phyloP scores from a whole-genome alignment of 2,888 invertebrate species.

The Atrina japonica region DNA sequence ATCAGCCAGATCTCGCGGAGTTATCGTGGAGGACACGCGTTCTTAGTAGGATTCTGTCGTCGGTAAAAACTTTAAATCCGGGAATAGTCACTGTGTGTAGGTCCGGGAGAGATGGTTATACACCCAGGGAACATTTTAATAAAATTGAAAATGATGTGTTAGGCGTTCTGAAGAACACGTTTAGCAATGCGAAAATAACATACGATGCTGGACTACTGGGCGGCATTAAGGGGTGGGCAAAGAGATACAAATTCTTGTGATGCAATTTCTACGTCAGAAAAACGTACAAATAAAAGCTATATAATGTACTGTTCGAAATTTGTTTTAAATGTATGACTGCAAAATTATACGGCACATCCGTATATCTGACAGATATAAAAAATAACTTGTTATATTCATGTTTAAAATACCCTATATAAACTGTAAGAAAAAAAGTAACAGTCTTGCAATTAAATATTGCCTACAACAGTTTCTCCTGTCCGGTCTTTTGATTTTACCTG shows the following conservation, averaged over 20 bases:
- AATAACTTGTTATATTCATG: too few species aligned
- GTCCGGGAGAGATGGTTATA: constrained; percentile 76
- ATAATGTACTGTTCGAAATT: too few species aligned
- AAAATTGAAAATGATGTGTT: constrained; percentile 66
- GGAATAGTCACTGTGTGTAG: constrained; percentile 68
- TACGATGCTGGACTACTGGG: constrained; percentile 71
- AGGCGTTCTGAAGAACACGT: constrained; percentile 46
- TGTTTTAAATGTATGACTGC: too few species aligned
- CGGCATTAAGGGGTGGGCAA: constrained; percentile 68
- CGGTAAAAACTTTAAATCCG: constrained; percentile 49
- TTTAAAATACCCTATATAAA: too few species aligned
- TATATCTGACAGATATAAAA: too few species aligned
- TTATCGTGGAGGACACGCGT: constrained; percentile 45
- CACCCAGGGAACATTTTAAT: constrained; percentile 65
- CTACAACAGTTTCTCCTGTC: too few species aligned
- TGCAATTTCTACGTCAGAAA: too few species aligned
- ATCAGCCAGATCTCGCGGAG: constrained; percentile 55
- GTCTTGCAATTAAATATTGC: too few species aligned
- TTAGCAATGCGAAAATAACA: constrained; percentile 49
- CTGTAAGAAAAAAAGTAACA: too few species aligned
- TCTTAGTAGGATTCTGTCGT: constrained; percentile 50
- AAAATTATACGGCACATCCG: too few species aligned
- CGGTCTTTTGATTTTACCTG: too few species aligned
- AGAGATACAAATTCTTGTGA: constrained; percentile 15
- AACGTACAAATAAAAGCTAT: too few species aligned